Percentiles rank a stretch among this genome's conserved stretches.
These are phyloP conservation scores for Sylvilagus bachmani DNA, from an alignment of 2,113 vertebrate genomes.

Conservation along the genomic window DNA sequence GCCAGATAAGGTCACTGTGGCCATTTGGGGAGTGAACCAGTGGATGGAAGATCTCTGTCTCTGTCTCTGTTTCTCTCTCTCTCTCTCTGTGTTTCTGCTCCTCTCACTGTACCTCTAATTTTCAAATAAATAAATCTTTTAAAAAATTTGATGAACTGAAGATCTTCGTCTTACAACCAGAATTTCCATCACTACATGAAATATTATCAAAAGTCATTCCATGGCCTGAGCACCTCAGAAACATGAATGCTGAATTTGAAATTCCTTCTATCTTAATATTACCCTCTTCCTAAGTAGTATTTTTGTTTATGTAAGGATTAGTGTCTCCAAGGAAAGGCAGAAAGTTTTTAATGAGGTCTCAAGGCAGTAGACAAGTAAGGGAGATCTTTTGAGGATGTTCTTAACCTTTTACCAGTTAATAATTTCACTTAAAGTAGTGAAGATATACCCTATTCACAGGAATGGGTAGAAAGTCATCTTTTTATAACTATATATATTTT, in stretches of 20 bases:
- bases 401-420: slow-evolving; percentile 42
- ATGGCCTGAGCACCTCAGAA: neutral
- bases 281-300: neutral
- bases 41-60: too few relatives aligned
- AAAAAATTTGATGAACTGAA: neutral
- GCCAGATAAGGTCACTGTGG: too few relatives aligned
- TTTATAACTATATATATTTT: slow-evolving; percentile 21
- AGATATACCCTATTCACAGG: neutral
- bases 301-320: slow-evolving; percentile 46
- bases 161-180: slow-evolving; percentile 20
- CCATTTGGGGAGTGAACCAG: too few relatives aligned
- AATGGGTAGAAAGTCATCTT: slow-evolving; percentile 22
- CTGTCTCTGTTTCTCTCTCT: too few relatives aligned
- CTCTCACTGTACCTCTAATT: too few relatives aligned
- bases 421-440: slow-evolving; percentile 11
- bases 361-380: slow-evolving; percentile 8
- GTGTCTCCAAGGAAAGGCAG: neutral
- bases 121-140: too few relatives aligned
- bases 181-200: neutral
- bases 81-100: too few relatives aligned
- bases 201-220: neutral
- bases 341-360: slow-evolving; percentile 24
- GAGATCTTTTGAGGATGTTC: slow-evolving; percentile 43
- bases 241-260: slow-evolving; percentile 2
- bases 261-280: slow-evolving; percentile 38